Evolutionary conservation across 2,113 vertebrate genomes (phyloP), one percentile per base, ranked within the genome.

Genomic region (Lycocorax pyrrhopterus): DNA sequence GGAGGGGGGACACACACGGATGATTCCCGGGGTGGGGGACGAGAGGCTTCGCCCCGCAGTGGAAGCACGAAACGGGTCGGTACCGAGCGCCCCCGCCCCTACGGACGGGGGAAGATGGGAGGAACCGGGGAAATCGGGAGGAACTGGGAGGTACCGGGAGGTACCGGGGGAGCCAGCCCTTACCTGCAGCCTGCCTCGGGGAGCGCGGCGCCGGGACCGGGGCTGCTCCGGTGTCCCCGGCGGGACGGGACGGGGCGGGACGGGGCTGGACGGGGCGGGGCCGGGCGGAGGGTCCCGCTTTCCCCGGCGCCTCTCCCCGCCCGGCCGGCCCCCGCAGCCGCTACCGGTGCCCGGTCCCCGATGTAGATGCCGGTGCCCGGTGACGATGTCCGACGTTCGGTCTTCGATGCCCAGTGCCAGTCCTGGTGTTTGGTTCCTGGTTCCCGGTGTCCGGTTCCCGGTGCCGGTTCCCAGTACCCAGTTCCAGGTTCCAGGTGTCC

Each of bases 181-280:
- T 95, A 94, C 94, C 92, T 94, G 89, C 73, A 66, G 84, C 84
- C 62, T 76, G 62, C 52, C 88, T 56, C 72, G 27, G 46, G 56
- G 66, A 79, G 41, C 47, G 75, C 84, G 29, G 75, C 41, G 58
- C 67, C 68, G 47, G 63, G 14, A 67, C 47, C 71, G 87, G 83
- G 78, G 59, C 39, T 53, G 49, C 86, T 94, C 86, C 73, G 63
- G 62, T 80, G 74, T 6, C 79, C 44, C 16, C 59, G 53, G 84
- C 7, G 81, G 33, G 67, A 12, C 35, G 44, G 89, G 58, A 0
- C 63, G 46, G 73, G 35, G 18, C 60, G 55, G 89, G 69, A 1
- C 63, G 39, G 44, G n/a, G 3, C 56, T 10, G 80, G 52, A 39
- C 47, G 26, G 68, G 43, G 3, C 43, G 71, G 86, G 21, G 47